phyloP scores from a whole-genome alignment of 2,888 invertebrate species.

The Lucinisca nassula region DNA sequence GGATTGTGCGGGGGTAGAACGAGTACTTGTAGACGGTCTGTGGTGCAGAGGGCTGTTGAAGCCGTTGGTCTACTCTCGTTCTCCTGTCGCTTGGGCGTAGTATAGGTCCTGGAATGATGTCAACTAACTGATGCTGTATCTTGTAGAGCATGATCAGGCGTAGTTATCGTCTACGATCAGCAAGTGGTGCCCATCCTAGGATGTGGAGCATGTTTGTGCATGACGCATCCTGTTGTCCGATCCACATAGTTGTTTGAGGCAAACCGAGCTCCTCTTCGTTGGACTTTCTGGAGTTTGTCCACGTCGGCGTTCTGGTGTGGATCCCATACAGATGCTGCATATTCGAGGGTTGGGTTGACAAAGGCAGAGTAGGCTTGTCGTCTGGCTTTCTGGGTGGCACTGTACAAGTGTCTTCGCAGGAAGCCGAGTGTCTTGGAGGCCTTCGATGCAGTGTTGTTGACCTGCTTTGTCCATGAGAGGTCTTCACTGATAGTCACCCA shows the following conservation, averaged over 20 bases:
- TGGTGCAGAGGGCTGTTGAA: background rate
- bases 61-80: background rate
- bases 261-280: background rate
- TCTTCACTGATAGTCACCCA: background rate
- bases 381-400: background rate
- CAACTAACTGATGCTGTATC: background rate
- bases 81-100: background rate
- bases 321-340: background rate
- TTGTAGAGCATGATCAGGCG: background rate
- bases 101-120: background rate
- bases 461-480: background rate
- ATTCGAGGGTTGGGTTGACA: background rate
- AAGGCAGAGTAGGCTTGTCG: background rate
- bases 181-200: background rate
- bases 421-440: background rate
- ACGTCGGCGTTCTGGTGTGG: background rate
- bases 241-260: background rate
- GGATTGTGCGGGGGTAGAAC: background rate
- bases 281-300: background rate
- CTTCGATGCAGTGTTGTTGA: background rate
- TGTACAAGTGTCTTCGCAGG: background rate
- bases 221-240: background rate
- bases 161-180: background rate
- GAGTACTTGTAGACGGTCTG: background rate
- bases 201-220: background rate